Percentiles rank a stretch among this genome's conserved stretches.
These are phyloP conservation scores for Drosophila quinaria DNA, from an alignment of 2,888 invertebrate species.

Conservation along the genomic window DNA sequence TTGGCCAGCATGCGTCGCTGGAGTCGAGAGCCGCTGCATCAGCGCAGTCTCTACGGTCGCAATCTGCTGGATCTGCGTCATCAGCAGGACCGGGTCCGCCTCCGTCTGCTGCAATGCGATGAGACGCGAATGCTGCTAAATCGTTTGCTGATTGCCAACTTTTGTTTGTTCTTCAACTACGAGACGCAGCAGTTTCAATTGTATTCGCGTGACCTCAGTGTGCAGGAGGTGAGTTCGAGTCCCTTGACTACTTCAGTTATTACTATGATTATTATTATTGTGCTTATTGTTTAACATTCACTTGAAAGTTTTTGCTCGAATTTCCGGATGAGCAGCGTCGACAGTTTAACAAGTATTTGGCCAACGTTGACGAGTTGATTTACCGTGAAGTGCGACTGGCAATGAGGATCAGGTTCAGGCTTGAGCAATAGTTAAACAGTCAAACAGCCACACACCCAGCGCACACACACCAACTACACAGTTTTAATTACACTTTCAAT, in stretches of 20 bases:
- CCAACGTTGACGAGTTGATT: conserved; percentile 82
- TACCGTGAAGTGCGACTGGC: conserved; percentile 76
- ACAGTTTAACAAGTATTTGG: conserved; percentile 87
- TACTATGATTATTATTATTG: conserved; percentile 12
- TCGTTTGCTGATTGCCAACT: conserved; percentile 81
- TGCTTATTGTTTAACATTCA: conserved; percentile 27
- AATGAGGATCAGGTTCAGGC: conserved; percentile 79
- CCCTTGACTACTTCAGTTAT: conserved; percentile 2
- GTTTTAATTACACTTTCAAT: not conserved
- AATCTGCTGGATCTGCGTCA: conserved; percentile 81
- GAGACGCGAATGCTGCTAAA: conserved; percentile 80
- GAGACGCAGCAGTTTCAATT: conserved; percentile 66
- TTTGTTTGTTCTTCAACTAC: conserved; percentile 80
- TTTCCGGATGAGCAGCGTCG: conserved; percentile 85
- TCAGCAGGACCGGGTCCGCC: conserved; percentile 79
- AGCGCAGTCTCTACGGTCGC: conserved; percentile 87
- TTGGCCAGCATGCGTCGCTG: conserved; percentile 89
- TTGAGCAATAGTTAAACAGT: not conserved
- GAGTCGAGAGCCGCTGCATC: conserved; percentile 91
- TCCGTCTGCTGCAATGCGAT: conserved; percentile 77
- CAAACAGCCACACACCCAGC: not conserved
- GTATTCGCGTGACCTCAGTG: conserved; percentile 68
- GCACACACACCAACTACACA: not conserved
- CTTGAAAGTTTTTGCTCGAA: conserved; percentile 72
- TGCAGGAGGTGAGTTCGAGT: conserved; percentile 70